These are phyloP conservation scores for Cottoperca gobio DNA, from an alignment of 2,797 vertebrate genomes.

Conservation along the genomic window DNA sequence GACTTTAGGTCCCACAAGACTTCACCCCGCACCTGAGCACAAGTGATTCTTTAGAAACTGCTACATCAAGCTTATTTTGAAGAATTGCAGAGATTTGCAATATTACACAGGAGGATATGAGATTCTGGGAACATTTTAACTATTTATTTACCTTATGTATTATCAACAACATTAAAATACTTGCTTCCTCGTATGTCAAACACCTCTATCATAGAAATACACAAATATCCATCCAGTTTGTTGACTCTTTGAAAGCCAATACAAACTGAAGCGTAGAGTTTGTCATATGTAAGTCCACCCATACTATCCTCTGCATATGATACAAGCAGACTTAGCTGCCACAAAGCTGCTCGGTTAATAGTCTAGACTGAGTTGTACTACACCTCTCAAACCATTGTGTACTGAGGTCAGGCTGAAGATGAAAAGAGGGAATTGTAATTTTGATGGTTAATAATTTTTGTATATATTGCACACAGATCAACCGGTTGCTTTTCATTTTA, in stretches of 20 bases:
- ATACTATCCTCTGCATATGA: slow-evolving; percentile 14
- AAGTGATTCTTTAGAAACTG: slow-evolving; percentile 26
- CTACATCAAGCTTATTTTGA: slow-evolving; percentile 27
- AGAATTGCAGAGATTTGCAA: slow-evolving; percentile 6
- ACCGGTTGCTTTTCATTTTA: slow-evolving; percentile 9
- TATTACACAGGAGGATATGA: not conserved
- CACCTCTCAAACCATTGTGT: slow-evolving; percentile 21
- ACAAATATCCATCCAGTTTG: not conserved
- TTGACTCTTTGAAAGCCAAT: not conserved
- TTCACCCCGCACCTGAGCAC: slow-evolving; percentile 17
- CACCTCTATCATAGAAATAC: not conserved
- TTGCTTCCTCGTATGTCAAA: not conserved
- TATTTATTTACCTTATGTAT: not conserved
- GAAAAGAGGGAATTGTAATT: slow-evolving; percentile 28
- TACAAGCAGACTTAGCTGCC: slow-evolving; percentile 2
- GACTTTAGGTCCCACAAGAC: slow-evolving; percentile 38
- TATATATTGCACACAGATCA: slow-evolving; percentile 4
- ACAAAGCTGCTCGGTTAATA: slow-evolving; percentile 11
- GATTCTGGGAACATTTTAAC: not conserved
- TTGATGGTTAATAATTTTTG: slow-evolving; percentile 15
- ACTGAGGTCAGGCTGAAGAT: slow-evolving; percentile 18
- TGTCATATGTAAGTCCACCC: not conserved
- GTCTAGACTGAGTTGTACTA: slow-evolving; percentile 3
- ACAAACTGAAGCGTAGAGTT: not conserved
- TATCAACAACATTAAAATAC: slow-evolving; percentile 1